Evolutionary conservation across 2,888 invertebrate species (phyloP), one percentile per base, ranked within the genome.

Genomic region (Clusia tigrina): DNA sequence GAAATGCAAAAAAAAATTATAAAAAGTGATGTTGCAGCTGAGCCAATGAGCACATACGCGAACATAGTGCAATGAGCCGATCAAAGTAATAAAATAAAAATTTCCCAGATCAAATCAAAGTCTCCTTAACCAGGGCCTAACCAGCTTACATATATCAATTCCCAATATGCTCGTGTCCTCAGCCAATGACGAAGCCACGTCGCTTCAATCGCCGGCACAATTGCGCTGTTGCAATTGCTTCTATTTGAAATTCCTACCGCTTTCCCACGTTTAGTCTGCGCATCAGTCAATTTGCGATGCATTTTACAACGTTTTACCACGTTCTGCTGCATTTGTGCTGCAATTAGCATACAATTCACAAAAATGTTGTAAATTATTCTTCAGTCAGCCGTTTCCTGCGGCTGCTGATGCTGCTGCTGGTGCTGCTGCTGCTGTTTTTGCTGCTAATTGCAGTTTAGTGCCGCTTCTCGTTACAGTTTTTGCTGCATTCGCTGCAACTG

Each of bases 311-410:
- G 5, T 48, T 48, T 48, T 20, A 15, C 42, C 32, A 20, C 42
- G 26, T 20, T 54, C 22, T n/a, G 18, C 1, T 17, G 3, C n/a
- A 24, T 58, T 58, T 58, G 37, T 22, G 26, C n/a, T n/a, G 5
- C 48, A 60, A 60, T 59, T 59, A 59, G 59, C 59, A 59, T 53
- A 18, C 38, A 24, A 59, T 53, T 42, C 59, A 54, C 54, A 59
- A 59, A 54, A 38, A 58, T 23, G 37, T 42, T 25, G 24, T 52
- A 22, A 53, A 58, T 15, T n/a, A 26, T 58, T 32, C 26, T 18
- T 5, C 18, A 9, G n/a, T 6, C 42, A 42, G 6, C 42, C 32
- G 32, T 9, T 12, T 9, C 9, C 42, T 15, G 42, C n/a, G n/a
- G 20, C 52, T 58, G 15, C 12, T n/a, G n/a, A n/a, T n/a, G n/a